These are phyloP conservation scores for Chiroxiphia lanceolata DNA, from an alignment of 2,797 vertebrate genomes.

Conservation along the genomic window DNA sequence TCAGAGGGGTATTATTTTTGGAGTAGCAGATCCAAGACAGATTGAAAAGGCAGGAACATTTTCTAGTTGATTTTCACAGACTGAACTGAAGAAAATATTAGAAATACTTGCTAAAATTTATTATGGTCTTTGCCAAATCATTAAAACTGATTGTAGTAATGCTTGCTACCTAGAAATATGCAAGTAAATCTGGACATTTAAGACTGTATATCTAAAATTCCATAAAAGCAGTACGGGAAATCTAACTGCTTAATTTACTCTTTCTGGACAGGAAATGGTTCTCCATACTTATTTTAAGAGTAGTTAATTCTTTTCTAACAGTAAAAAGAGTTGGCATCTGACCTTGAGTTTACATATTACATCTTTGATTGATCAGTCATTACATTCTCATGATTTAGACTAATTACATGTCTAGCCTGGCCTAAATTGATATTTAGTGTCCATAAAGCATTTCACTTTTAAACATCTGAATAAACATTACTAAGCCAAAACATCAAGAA, in stretches of 20 bases:
- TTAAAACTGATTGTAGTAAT: not conserved
- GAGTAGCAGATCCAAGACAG: not conserved
- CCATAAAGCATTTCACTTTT: not conserved
- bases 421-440: not conserved
- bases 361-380: not conserved
- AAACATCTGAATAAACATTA: not conserved
- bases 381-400: not conserved
- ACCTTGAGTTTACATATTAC: not conserved
- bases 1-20: not conserved
- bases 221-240: not conserved
- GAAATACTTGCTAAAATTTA: not conserved
- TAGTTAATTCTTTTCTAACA: not conserved
- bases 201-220: not conserved
- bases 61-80: not conserved
- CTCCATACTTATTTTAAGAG: not conserved
- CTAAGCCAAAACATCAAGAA: not conserved
- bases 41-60: not conserved
- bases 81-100: not conserved
- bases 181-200: not conserved
- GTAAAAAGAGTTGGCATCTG: not conserved
- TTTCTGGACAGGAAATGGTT: not conserved
- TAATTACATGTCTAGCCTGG: not conserved
- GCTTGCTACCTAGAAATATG: not conserved
- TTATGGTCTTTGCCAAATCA: not conserved
- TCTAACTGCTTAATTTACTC: not conserved